These are phyloP conservation scores for Polypedilum pembai DNA, from an alignment of 1,140 invertebrate species.

Conservation along the genomic window DNA sequence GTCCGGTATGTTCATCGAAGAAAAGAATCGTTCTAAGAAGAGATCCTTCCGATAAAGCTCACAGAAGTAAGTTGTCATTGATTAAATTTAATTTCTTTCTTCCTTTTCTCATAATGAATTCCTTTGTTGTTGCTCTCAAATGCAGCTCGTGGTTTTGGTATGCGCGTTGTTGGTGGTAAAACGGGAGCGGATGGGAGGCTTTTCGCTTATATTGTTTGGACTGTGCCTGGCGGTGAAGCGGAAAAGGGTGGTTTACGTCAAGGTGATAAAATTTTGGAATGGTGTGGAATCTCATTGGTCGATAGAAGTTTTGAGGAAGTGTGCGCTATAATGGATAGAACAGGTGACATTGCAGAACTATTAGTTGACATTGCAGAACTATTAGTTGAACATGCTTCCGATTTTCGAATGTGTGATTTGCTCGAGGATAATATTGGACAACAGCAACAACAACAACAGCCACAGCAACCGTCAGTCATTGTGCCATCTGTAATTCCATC, in stretches of 20 bases:
- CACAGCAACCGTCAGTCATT: conserved; percentile 34
- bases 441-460: conserved; percentile 40
- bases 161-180: conserved; percentile 88
- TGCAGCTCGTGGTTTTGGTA: conserved; percentile 80
- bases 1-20: conserved; percentile 57
- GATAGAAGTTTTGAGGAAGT: conserved; percentile 88
- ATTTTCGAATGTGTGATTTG: conserved; percentile 59
- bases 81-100: no score
- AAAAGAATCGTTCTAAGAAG: conserved; percentile 63
- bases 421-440: conserved; percentile 47
- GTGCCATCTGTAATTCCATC: no score
- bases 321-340: conserved; percentile 72
- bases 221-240: conserved; percentile 79
- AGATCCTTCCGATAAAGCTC: conserved; percentile 74
- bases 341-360: conserved; percentile 73
- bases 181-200: conserved; percentile 70
- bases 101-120: no score
- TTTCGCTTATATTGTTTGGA: conserved; percentile 86
- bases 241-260: conserved; percentile 78
- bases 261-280: conserved; percentile 79
- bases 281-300: conserved; percentile 74
- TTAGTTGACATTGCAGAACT: conserved; percentile 75
- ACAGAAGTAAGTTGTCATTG: conserved; percentile 63
- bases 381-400: conserved; percentile 67
- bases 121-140: conserved; percentile 21